phyloP scores from a whole-genome alignment of 2,797 vertebrate genomes.

The Scarus forsteni region DNA sequence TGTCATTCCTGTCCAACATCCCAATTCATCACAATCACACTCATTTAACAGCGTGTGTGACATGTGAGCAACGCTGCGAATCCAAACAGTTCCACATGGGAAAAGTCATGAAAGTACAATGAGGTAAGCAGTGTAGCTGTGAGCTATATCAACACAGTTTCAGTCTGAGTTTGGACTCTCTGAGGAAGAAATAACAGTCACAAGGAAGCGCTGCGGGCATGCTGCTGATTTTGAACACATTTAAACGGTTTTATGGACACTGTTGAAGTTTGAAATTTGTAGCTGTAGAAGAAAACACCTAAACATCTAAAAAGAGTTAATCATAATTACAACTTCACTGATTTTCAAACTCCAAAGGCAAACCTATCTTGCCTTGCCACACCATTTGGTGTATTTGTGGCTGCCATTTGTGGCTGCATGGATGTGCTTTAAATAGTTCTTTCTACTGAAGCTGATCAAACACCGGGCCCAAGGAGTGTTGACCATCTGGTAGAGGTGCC shows the following conservation, averaged over 20 bases:
- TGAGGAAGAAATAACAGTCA: conserved; percentile 57
- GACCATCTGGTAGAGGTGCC: too few relatives aligned
- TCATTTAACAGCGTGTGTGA: conserved; percentile 80
- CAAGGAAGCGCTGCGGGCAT: conserved; percentile 27
- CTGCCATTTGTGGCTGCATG: too few relatives aligned
- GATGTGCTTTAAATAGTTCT: too few relatives aligned
- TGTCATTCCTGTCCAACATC: conserved; percentile 81
- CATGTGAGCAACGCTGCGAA: conserved; percentile 71
- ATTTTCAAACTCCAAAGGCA: too few relatives aligned
- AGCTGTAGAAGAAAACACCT: too few relatives aligned
- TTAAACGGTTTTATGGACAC: conserved; percentile 21
- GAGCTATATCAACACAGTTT: conserved; percentile 47
- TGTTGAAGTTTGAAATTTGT: not conserved
- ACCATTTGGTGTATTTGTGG: too few relatives aligned
- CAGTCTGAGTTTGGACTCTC: conserved; percentile 29
- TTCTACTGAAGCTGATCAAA: too few relatives aligned
- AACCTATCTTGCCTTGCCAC: too few relatives aligned
- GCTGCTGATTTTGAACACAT: conserved; percentile 34
- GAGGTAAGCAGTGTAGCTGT: conserved; percentile 59
- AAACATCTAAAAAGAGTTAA: too few relatives aligned
- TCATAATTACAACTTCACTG: too few relatives aligned
- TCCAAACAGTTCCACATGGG: conserved; percentile 83
- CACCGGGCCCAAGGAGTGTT: too few relatives aligned
- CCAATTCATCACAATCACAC: conserved; percentile 85
- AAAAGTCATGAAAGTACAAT: conserved; percentile 78